Evolutionary conservation across 2,113 vertebrate genomes (phyloP).

Genomic region (Xyrauchen texanus): DNA sequence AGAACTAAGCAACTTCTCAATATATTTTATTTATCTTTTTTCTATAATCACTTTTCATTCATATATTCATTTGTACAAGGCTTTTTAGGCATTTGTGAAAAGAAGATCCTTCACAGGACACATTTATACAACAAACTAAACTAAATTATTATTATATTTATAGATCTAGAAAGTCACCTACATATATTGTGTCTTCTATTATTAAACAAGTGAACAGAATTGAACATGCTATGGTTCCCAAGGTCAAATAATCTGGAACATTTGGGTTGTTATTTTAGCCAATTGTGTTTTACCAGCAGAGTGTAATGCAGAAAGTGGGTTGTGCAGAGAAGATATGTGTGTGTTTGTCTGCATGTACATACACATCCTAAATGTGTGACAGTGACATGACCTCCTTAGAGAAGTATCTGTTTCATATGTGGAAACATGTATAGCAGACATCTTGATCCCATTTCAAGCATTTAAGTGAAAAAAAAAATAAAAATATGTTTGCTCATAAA

Average conservation of each 20-base stretch:
- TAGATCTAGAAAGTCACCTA: not conserved
- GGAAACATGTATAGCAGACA: not conserved
- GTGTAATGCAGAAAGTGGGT: not conserved
- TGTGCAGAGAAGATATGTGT: constrained; percentile 3
- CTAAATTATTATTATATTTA: too few relatives aligned
- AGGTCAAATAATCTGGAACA: constrained; percentile 50
- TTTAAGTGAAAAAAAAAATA: not conserved
- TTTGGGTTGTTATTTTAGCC: constrained; percentile 23
- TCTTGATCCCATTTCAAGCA: not conserved
- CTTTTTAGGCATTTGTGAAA: too few relatives aligned
- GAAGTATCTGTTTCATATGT: not conserved
- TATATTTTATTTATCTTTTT: too few relatives aligned
- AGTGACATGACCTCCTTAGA: constrained; percentile 20
- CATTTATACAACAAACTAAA: not conserved
- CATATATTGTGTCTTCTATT: not conserved
- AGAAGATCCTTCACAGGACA: too few relatives aligned
- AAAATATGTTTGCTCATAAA: not conserved
- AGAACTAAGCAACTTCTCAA: too few relatives aligned
- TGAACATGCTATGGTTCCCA: constrained; percentile 17
- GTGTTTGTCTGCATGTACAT: constrained; percentile 25
- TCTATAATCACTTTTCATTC: too few relatives aligned
- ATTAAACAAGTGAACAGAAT: not conserved
- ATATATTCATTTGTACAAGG: too few relatives aligned
- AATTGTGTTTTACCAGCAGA: constrained; percentile 34
- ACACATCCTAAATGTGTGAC: constrained; percentile 38